Conservation (phyloP, 2,888 invertebrate species). For the Andrena minutula region DNA sequence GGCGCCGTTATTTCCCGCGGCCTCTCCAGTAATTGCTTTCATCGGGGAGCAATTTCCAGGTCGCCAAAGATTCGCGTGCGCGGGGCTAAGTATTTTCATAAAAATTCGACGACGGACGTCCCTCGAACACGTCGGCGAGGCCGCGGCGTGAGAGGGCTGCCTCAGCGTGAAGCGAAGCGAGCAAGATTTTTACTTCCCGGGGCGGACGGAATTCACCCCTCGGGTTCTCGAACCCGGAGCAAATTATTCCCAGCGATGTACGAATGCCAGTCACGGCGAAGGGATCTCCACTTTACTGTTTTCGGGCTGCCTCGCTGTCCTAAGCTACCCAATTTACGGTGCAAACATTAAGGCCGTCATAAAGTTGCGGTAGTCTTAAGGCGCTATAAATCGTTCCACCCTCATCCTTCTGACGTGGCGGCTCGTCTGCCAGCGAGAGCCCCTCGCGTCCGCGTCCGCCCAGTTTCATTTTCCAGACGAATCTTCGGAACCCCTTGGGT, state of each 20-base stretch:
- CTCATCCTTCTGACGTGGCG: slow-evolving; percentile 47
- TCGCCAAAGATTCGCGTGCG: too few species aligned
- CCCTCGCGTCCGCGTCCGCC: slow-evolving; percentile 29
- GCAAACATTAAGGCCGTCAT: slow-evolving; percentile 76
- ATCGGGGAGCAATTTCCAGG: slow-evolving; percentile 1
- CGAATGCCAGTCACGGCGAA: slow-evolving; percentile 65
- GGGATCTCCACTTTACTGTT: slow-evolving; percentile 70
- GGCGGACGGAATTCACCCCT: slow-evolving; percentile 25
- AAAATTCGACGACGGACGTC: too few species aligned
- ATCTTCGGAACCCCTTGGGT: slow-evolving; percentile 48
- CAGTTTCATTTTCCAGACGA: slow-evolving; percentile 44
- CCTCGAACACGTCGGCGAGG: neutral
- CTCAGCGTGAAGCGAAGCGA: neutral
- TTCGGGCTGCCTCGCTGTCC: slow-evolving; percentile 65
- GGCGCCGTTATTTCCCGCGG: slow-evolving; percentile 1
- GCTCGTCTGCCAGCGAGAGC: slow-evolving; percentile 30
- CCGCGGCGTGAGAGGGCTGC: neutral
- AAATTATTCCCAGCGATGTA: slow-evolving; percentile 56
- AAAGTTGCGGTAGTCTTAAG: slow-evolving; percentile 73
- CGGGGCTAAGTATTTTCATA: too few species aligned
- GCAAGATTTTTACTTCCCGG: slow-evolving; percentile 14
- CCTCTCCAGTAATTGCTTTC: slow-evolving; percentile 24
- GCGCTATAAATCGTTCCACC: slow-evolving; percentile 68
- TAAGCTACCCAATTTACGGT: slow-evolving; percentile 74
- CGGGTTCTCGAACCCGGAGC: neutral